Evolutionary conservation across 2,113 vertebrate genomes (phyloP).

Genomic region (Coryphaenoides rupestris): DNA sequence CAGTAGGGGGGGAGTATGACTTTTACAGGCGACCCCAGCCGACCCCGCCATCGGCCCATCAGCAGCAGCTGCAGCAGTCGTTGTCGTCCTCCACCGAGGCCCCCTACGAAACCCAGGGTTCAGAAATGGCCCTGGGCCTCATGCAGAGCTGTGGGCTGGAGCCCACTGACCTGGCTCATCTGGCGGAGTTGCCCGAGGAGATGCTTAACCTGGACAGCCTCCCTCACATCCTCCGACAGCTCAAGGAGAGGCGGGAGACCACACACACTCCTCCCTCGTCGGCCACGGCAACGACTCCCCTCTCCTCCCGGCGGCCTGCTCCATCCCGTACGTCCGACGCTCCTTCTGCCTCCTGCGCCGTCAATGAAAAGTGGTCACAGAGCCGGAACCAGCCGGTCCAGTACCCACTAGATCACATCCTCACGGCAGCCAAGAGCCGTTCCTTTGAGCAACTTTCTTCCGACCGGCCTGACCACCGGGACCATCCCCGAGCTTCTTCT

Average conservation of each 20-base stretch:
- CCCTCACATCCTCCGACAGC: background rate
- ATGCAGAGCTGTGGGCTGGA: background rate
- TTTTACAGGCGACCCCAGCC: background rate
- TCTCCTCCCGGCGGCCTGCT: conserved; percentile 14
- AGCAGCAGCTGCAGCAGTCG: too few species aligned
- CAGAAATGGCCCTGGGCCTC: background rate
- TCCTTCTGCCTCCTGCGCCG: background rate
- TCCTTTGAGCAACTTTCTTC: conserved; percentile 17
- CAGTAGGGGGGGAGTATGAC: background rate
- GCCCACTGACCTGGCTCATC: background rate
- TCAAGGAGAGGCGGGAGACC: background rate
- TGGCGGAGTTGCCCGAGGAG: background rate
- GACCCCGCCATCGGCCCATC: background rate
- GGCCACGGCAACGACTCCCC: background rate
- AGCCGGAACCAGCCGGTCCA: conserved; percentile 14
- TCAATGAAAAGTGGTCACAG: conserved; percentile 19
- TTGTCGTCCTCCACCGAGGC: background rate
- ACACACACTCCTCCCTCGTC: background rate
- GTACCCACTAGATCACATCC: conserved; percentile 22
- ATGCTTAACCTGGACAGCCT: background rate
- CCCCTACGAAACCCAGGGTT: background rate
- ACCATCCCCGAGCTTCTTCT: background rate
- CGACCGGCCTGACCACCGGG: conserved; percentile 42
- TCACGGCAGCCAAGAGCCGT: background rate
- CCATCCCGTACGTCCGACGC: conserved; percentile 14